Evolutionary conservation across 2,797 vertebrate species (phyloP).

Genomic region (Sarcophilus harrisii): DNA sequence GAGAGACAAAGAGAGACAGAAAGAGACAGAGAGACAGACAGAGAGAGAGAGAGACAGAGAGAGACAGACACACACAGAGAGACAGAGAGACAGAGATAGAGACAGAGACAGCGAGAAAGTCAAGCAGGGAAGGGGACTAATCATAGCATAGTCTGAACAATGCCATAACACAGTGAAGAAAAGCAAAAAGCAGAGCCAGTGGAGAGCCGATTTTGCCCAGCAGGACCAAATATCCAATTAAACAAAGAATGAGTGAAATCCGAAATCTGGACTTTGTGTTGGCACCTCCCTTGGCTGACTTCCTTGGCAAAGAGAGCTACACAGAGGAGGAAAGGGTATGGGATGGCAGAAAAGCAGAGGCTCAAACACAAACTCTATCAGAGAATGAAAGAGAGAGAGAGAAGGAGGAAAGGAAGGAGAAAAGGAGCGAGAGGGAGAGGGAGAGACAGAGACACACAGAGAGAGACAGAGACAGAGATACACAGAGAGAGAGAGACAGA

Average conservation of each 20-base stretch:
- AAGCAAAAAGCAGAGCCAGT: conserved; percentile 69
- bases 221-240: conserved; percentile 83
- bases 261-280: conserved; percentile 70
- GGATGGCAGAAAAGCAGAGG: conserved; percentile 51
- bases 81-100: too few species aligned
- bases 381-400: too few species aligned
- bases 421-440: too few species aligned
- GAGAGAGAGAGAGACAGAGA: too few species aligned
- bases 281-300: conserved; percentile 71
- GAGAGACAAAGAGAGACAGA: too few species aligned
- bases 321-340: conserved; percentile 55
- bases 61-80: too few species aligned
- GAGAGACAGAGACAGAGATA: too few species aligned
- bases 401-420: too few species aligned
- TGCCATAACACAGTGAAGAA: conserved; percentile 61
- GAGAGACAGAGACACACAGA: too few species aligned
- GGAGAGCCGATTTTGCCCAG: conserved; percentile 79
- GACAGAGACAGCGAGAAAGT: too few species aligned
- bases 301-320: conserved; percentile 71
- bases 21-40: too few species aligned
- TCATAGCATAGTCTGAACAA: conserved; percentile 61
- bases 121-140: conserved; percentile 10
- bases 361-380: conserved; percentile 53
- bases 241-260: conserved; percentile 82
- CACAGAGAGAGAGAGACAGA: too few species aligned